Percentiles rank a stretch among this genome's conserved stretches.
Conservation (phyloP, 2,113 vertebrate genomes). For the Myanophis thanlyinensis region DNA sequence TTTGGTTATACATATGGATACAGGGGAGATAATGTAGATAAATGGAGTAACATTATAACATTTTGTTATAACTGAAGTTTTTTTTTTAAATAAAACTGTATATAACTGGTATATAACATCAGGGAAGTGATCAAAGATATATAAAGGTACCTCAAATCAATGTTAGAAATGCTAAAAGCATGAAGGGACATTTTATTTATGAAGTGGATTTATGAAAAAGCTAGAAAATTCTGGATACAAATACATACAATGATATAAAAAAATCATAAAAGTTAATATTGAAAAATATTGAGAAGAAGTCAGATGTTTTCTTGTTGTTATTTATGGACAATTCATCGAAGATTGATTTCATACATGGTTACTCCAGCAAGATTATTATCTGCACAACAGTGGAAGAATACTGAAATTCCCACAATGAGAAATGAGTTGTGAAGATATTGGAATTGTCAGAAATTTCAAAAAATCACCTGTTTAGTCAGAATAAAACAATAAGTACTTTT, state of each 20-base stretch:
- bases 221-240: neutral
- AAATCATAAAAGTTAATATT: neutral
- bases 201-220: neutral
- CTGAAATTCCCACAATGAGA: neutral
- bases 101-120: neutral
- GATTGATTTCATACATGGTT: neutral
- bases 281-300: neutral
- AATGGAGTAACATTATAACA: neutral
- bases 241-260: neutral
- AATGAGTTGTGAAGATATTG: neutral
- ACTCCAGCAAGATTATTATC: neutral
- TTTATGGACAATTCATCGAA: neutral
- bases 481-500: neutral
- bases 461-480: neutral
- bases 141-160: neutral
- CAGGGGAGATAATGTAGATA: neutral
- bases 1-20: neutral
- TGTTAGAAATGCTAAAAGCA: neutral
- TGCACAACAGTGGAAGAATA: neutral
- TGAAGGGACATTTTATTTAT: neutral
- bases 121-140: neutral
- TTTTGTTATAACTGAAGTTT: neutral
- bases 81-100: neutral
- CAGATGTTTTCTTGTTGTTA: neutral
- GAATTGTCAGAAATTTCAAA: neutral